These are phyloP conservation scores for Plectropomus leopardus DNA, from an alignment of 2,113 vertebrate genomes.

Conservation along the genomic window DNA sequence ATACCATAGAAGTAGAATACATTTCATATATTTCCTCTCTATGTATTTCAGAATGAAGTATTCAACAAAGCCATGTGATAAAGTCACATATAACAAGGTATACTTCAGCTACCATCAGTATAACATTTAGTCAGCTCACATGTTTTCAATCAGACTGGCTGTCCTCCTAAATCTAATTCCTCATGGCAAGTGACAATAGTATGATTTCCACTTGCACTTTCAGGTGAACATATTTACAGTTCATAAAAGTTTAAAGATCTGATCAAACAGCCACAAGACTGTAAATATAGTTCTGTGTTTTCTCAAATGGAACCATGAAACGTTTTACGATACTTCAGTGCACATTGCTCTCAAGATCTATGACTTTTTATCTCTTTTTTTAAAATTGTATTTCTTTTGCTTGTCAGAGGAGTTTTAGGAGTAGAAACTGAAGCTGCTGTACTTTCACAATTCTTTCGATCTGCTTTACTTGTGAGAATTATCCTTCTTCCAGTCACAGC, in stretches of 20 bases:
- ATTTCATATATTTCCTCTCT: too few relatives aligned
- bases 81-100: too few relatives aligned
- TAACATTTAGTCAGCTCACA: neutral
- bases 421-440: neutral
- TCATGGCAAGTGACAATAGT: neutral
- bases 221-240: neutral
- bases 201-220: conserved; percentile 24
- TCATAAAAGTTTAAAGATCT: too few relatives aligned
- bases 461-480: conserved; percentile 4
- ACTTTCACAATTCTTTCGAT: neutral
- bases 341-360: too few relatives aligned
- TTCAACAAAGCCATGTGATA: too few relatives aligned
- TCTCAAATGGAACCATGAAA: too few relatives aligned
- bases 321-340: neutral
- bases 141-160: conserved; percentile 6
- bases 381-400: neutral
- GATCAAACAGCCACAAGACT: neutral
- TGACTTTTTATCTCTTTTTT: too few relatives aligned
- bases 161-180: neutral
- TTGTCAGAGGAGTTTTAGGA: neutral
- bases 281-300: too few relatives aligned
- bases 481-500: conserved; percentile 23
- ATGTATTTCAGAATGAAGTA: too few relatives aligned
- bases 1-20: too few relatives aligned
- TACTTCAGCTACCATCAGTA: too few relatives aligned